Percentiles rank a stretch among this genome's conserved stretches.
Evolutionary conservation across 2,113 vertebrate genomes (phyloP).

Genomic region (Micromys minutus): DNA sequence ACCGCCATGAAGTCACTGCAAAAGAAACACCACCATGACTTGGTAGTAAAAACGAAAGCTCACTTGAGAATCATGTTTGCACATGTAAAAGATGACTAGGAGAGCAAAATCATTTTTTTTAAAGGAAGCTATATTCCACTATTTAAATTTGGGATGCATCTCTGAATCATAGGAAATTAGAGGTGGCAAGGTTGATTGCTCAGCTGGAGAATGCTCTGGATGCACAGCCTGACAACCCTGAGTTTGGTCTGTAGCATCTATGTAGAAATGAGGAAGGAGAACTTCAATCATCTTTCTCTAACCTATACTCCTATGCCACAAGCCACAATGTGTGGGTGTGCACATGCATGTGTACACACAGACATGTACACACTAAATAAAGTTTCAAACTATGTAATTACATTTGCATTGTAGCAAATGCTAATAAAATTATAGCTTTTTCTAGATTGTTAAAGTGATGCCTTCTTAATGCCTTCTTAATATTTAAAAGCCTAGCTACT

Average conservation of each 20-base stretch:
- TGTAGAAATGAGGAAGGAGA: neutral
- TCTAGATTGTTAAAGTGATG: neutral
- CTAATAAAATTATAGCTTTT: neutral
- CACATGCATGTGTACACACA: fast-evolving
- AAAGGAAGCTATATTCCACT: neutral
- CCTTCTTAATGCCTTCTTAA: neutral
- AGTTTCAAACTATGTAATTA: neutral
- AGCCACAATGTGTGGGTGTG: neutral
- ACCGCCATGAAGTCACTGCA: neutral
- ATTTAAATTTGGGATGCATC: neutral
- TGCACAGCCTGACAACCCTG: neutral
- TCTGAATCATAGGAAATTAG: neutral
- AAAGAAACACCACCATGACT: neutral
- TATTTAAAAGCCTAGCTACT: neutral
- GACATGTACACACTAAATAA: neutral
- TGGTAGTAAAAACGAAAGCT: neutral
- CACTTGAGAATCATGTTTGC: too few relatives aligned
- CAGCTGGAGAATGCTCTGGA: neutral
- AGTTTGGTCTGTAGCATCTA: too few relatives aligned
- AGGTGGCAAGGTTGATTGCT: neutral
- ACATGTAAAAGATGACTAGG: neutral
- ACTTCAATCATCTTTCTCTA: neutral
- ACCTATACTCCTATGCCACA: neutral
- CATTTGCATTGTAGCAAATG: neutral
- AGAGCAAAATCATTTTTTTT: neutral